phyloP scores from a whole-genome alignment of 2,797 vertebrate genomes.

The Rallus crepitans region DNA sequence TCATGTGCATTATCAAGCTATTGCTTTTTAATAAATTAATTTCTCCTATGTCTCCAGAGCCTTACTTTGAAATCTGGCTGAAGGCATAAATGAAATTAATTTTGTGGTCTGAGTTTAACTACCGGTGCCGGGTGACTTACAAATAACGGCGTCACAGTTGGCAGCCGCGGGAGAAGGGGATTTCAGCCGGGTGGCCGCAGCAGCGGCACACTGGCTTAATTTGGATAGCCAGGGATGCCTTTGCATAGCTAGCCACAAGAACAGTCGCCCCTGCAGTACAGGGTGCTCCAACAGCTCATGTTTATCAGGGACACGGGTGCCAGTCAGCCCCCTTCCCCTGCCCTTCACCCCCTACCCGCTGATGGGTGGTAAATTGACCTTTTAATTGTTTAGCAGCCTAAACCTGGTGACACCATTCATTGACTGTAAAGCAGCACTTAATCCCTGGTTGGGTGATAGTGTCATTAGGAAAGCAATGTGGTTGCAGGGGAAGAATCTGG shows the following conservation, averaged over 20 bases:
- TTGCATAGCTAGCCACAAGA: background rate
- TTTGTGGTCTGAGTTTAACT: slow-evolving; percentile 39
- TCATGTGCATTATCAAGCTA: slow-evolving; percentile 76
- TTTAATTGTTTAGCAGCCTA: slow-evolving; percentile 20
- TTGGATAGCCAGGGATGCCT: background rate
- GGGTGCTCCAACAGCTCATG: background rate
- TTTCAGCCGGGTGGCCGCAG: background rate
- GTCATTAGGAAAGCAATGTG: slow-evolving; percentile 19
- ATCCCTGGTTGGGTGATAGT: slow-evolving; percentile 15
- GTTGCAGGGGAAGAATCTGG: background rate
- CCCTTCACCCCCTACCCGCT: background rate
- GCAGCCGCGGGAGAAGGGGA: background rate
- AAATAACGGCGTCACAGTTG: background rate
- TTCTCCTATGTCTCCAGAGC: slow-evolving; percentile 76
- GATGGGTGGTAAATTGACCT: background rate
- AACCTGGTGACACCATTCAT: slow-evolving; percentile 4
- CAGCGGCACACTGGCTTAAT: background rate
- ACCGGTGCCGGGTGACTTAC: background rate
- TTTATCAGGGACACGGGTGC: background rate
- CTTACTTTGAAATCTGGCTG: slow-evolving; percentile 74
- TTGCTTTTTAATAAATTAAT: slow-evolving; percentile 84
- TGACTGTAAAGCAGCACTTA: background rate
- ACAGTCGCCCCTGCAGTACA: background rate
- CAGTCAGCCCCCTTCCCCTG: background rate
- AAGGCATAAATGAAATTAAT: slow-evolving; percentile 76